These are phyloP conservation scores for Ellobius talpinus DNA, from an alignment of 2,113 vertebrate species.

Conservation along the genomic window DNA sequence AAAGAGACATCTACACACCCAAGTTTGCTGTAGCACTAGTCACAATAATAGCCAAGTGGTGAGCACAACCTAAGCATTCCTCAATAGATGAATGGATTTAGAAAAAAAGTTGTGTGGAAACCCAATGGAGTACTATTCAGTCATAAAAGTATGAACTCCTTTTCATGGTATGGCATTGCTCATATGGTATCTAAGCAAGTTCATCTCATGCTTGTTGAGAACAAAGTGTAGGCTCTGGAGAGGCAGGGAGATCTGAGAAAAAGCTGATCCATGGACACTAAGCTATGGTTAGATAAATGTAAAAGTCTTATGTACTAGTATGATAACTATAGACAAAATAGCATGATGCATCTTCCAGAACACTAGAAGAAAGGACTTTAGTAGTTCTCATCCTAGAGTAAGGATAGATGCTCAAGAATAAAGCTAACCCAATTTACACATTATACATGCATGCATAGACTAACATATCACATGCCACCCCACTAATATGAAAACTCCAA, in stretches of 20 bases:
- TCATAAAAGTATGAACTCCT: background rate
- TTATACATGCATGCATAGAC: background rate
- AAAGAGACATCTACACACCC: background rate
- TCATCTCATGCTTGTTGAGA: background rate
- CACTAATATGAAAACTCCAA: background rate
- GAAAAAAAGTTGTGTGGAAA: background rate
- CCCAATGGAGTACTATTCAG: background rate
- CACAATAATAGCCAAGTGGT: background rate
- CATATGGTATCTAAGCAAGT: background rate
- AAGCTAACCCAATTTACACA: background rate
- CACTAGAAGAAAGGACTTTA: background rate
- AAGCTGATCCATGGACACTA: background rate
- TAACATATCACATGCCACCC: background rate
- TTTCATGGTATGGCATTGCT: background rate
- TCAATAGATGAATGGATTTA: background rate
- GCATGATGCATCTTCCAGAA: too few relatives aligned
- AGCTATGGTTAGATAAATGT: background rate
- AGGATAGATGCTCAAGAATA: background rate
- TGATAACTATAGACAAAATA: background rate
- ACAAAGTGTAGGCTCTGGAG: background rate
- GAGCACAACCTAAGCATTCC: too few relatives aligned
- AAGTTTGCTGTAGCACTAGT: background rate
- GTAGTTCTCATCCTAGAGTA: background rate
- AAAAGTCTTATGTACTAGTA: background rate
- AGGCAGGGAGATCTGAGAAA: background rate